Conservation (phyloP, 2,888 invertebrate genomes). For the Sarcophaga caerulescens region DNA sequence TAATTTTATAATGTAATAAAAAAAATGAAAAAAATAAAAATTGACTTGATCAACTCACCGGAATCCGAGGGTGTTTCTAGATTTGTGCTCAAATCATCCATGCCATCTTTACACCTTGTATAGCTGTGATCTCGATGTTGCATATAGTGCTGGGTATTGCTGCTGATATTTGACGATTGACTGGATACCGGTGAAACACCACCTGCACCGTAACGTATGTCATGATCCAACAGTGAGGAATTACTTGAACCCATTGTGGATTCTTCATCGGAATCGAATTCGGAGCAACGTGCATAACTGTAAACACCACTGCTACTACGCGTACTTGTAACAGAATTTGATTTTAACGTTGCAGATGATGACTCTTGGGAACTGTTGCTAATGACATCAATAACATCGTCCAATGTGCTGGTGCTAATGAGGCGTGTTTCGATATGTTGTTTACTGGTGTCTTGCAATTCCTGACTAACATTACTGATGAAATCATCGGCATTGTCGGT, state of each 20-base stretch:
- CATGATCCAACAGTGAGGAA: conserved; percentile 64
- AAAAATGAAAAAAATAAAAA: conserved; percentile 27
- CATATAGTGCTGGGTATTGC: conserved; percentile 63
- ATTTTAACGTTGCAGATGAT: conserved; percentile 26
- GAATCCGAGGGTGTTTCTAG: conserved; percentile 95
- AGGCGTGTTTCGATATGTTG: conserved; percentile 71
- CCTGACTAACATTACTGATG: conserved; percentile 77
- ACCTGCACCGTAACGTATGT: conserved; percentile 63
- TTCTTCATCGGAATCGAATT: conserved; percentile 69
- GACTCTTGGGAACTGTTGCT: conserved; percentile 27
- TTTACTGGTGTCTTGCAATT: conserved; percentile 78
- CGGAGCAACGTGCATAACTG: conserved; percentile 48
- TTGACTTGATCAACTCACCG: conserved; percentile 83
- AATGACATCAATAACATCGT: conserved; percentile 78
- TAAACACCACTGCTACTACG: conserved; percentile 18
- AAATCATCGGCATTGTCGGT: conserved; percentile 72
- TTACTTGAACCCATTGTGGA: conserved; percentile 57
- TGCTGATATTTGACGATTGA: conserved; percentile 64
- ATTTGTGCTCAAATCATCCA: conserved; percentile 86
- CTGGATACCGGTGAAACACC: conserved; percentile 68
- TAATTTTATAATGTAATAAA: not conserved
- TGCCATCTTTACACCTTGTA: conserved; percentile 83
- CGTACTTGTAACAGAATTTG: conserved; percentile 38
- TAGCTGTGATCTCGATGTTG: conserved; percentile 86
- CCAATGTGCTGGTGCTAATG: conserved; percentile 68